phyloP scores from a whole-genome alignment of 1,140 invertebrate genomes.

The Hirudo medicinalis region DNA sequence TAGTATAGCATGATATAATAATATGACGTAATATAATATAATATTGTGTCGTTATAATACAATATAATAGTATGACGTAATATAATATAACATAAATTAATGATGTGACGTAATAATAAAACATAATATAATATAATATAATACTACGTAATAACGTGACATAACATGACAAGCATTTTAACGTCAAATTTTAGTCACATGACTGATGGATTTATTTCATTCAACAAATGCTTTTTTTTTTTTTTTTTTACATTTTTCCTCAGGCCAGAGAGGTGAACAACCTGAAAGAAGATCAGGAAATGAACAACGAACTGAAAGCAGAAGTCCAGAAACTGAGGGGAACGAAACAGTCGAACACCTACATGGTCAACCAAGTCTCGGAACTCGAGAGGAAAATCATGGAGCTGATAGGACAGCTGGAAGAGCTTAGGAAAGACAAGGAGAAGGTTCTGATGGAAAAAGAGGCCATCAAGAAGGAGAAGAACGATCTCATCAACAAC shows the following conservation, averaged over 20 bases:
- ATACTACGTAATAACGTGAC: no score
- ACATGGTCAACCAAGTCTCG: constrained; percentile 42
- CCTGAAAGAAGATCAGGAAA: constrained; percentile 52
- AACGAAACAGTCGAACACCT: constrained; percentile 53
- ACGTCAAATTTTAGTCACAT: no score
- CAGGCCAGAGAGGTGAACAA: constrained; percentile 52
- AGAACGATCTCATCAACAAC: constrained; percentile 32
- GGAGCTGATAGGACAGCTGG: constrained; percentile 29
- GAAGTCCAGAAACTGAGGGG: constrained; percentile 47
- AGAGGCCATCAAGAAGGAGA: constrained; percentile 46
- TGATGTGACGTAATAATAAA: no score
- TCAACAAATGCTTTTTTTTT: not conserved
- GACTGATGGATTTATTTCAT: no score
- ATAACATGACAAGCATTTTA: no score
- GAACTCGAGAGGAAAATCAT: constrained; percentile 45
- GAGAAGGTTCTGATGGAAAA: constrained; percentile 49
- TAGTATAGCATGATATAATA: no score
- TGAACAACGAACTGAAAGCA: constrained; percentile 43
- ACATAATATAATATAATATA: no score
- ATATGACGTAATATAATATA: no score
- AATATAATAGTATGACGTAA: no score
- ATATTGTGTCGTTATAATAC: no score
- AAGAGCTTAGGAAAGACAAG: constrained; percentile 52
- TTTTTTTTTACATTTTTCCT: constrained; percentile 13
- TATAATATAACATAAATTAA: no score